Evolutionary conservation across 2,797 vertebrate genomes (phyloP).

Genomic region (Scolopax bukidnonensis): DNA sequence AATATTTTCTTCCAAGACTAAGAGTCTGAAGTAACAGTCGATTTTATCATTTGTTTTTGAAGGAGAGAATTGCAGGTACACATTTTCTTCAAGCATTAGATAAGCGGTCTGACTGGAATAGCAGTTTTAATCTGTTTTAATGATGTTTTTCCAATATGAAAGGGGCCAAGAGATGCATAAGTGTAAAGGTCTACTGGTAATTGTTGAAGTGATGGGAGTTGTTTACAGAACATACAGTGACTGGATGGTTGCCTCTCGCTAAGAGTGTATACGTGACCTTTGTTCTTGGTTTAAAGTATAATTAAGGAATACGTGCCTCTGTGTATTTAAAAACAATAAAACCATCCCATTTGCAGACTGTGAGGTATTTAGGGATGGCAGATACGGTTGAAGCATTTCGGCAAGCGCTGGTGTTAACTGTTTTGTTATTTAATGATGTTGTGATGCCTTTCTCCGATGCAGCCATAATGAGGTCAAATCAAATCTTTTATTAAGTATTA

Average conservation of each 20-base stretch:
- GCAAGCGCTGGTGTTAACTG: background rate
- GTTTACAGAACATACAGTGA: conserved; percentile 40
- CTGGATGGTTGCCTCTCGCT: conserved; percentile 4
- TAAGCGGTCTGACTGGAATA: conserved; percentile 54
- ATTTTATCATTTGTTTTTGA: conserved; percentile 57
- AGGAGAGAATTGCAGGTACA: conserved; percentile 28
- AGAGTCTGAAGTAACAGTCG: background rate
- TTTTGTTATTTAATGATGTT: background rate
- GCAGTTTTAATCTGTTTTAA: conserved; percentile 65
- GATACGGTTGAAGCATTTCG: background rate
- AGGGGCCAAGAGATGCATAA: conserved; percentile 48
- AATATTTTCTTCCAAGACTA: background rate
- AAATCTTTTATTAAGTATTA: background rate
- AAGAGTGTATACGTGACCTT: background rate
- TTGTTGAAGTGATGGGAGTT: conserved; percentile 54
- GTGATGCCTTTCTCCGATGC: background rate
- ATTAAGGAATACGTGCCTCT: conserved; percentile 36
- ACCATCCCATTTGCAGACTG: background rate
- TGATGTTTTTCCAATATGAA: conserved; percentile 56
- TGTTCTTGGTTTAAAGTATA: conserved; percentile 58
- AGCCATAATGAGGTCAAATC: background rate
- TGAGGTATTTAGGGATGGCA: conserved; percentile 3
- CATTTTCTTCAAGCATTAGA: conserved; percentile 46
- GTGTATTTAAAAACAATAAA: conserved; percentile 58
- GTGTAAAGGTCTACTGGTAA: conserved; percentile 71